These are phyloP conservation scores for Drosophila mimica DNA, from an alignment of 2,888 invertebrate species.

Conservation along the genomic window DNA sequence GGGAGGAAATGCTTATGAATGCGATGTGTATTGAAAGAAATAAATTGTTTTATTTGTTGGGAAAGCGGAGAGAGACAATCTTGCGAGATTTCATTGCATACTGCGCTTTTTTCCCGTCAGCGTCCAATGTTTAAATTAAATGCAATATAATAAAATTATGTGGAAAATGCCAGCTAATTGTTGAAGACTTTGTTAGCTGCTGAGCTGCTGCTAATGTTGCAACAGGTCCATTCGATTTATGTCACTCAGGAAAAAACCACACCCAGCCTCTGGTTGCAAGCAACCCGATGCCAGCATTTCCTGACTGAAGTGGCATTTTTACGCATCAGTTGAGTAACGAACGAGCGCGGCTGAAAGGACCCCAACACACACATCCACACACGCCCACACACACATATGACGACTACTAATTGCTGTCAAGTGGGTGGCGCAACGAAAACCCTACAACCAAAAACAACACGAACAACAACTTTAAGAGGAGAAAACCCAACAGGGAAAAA, in stretches of 20 bases:
- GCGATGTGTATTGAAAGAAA: neutral
- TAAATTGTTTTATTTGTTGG: neutral
- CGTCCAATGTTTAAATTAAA: neutral
- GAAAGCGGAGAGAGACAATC: neutral
- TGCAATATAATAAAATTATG: neutral
- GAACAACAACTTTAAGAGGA: slow-evolving; percentile 6
- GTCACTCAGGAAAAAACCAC: neutral
- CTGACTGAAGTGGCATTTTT: slow-evolving; percentile 69
- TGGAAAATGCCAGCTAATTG: neutral
- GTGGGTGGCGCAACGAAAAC: slow-evolving; percentile 35
- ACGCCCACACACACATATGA: slow-evolving; percentile 16
- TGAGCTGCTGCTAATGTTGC: neutral
- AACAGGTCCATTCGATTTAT: slow-evolving; percentile 25
- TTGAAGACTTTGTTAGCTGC: neutral
- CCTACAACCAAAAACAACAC: slow-evolving; percentile 13
- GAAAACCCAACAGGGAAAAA: slow-evolving; percentile 16
- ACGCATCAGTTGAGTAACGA: slow-evolving; percentile 66
- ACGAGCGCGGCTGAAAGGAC: slow-evolving; percentile 59
- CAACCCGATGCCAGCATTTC: slow-evolving; percentile 10
- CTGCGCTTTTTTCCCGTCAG: neutral
- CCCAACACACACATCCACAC: slow-evolving; percentile 25
- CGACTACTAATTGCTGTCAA: slow-evolving; percentile 67
- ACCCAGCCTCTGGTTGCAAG: slow-evolving; percentile 4
- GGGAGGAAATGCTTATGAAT: neutral
- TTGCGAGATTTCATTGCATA: neutral